Base-by-base conservation (phyloP, 1,140 invertebrate species). In the Aphidius ervi region DNA sequence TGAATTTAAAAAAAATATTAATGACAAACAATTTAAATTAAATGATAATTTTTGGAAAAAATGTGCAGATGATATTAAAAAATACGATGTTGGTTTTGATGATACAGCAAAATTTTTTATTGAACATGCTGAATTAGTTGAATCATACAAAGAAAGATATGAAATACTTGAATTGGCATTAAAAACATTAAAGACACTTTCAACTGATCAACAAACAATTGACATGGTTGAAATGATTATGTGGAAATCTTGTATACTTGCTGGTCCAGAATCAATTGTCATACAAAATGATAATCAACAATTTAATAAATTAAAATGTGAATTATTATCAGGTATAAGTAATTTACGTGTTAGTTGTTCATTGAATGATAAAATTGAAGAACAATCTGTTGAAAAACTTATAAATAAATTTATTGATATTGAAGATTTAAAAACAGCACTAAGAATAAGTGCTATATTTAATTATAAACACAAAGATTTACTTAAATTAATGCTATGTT, bases 51-150 rank as follows among this genome's bases (percentile, higher is more conserved):
- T 86, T 68, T 84, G 85, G 76, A 75, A 77, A 9, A 71, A 81
- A 63, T 86, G 85, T 65, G 81, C 85, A 53, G 65, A 74, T 59
- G 79, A 82, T 57, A 85, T 88, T 62, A 78, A 81, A 67, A 74
- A 81, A 59, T 76, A 82, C 43, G 67, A 81, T 2, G 81, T 87
- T 2, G 66, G 76, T 6, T 79, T 82, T 46, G 73, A 81, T 61
- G 73, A 78, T 46, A 82, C 82, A 7, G 80, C 82, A 8, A 72
- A 81, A 65, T 87, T 86, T 73, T 82, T 85, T 20, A 72, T 82
- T 5, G 67, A 80, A 45, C 75, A 83, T 61, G 75, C 81, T 5
- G 76, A 81, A 46, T 77, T 81, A 63, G 78, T 84, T 50, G 49
- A 52, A 48, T 77, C 72, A 1, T 64, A 72, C 43, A 73, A 72